A percentile compares a stretch with the other conserved stretches of the same genome.
Conservation (phyloP, 2,888 invertebrate species). For the Eupithecia abbreviata region DNA sequence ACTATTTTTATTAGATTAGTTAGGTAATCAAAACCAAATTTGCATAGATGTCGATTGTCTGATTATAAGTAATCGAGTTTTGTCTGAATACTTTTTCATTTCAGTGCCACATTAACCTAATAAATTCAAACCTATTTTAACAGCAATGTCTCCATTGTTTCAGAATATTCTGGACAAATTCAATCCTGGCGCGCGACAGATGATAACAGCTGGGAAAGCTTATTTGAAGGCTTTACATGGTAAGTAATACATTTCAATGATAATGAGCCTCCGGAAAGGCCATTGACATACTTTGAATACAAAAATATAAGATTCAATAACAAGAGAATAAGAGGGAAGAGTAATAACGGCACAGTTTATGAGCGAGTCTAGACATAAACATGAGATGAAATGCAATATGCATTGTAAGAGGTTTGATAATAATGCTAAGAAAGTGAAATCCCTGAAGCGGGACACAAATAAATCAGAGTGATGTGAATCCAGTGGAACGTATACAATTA, state of each 20-base stretch:
- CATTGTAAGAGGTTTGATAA: slow-evolving; percentile 35
- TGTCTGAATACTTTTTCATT: neutral
- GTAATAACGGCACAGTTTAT: slow-evolving; percentile 36
- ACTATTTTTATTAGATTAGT: slow-evolving; percentile 34
- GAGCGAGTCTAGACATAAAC: slow-evolving; percentile 43
- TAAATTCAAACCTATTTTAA: slow-evolving; percentile 11
- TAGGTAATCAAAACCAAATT: slow-evolving; percentile 36
- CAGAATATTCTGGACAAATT: slow-evolving; percentile 98
- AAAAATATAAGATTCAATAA: slow-evolving; percentile 27
- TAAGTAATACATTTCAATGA: slow-evolving; percentile 80
- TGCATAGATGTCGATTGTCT: slow-evolving; percentile 8
- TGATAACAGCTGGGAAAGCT: slow-evolving; percentile 96
- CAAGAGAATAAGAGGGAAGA: slow-evolving; percentile 22
- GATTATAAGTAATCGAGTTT: slow-evolving; percentile 24
- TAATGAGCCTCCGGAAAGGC: slow-evolving; percentile 17
- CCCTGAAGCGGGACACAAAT: slow-evolving; percentile 48
- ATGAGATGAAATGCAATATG: slow-evolving; percentile 41
- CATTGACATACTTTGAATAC: slow-evolving; percentile 19
- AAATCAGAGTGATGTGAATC: slow-evolving; percentile 65
- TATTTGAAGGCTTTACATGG: slow-evolving; percentile 97
- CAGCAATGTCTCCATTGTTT: slow-evolving; percentile 73
- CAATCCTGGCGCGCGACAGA: slow-evolving; percentile 96
- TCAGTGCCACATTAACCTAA: neutral
- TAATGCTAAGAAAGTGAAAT: slow-evolving; percentile 52
- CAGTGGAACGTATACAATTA: slow-evolving; percentile 76